Conservation (phyloP, 2,113 vertebrate genomes). For the Columbina picui region DNA sequence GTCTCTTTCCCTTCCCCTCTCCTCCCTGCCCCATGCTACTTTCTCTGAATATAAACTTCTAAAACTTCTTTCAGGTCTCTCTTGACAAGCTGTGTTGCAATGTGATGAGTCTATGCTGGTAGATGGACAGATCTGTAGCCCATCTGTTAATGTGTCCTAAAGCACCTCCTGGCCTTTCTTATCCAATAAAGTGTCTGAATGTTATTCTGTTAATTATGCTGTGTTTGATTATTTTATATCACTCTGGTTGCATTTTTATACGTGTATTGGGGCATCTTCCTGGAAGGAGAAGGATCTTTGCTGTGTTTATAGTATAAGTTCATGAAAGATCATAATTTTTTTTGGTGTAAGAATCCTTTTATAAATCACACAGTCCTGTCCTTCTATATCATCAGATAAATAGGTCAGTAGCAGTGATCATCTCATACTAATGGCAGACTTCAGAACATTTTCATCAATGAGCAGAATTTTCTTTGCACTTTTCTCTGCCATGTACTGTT, state of each 20-base stretch:
- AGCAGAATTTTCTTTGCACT: background rate
- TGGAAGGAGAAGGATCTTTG: background rate
- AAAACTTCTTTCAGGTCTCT: background rate
- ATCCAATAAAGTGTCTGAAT: slow-evolving; percentile 30
- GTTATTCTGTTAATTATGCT: background rate
- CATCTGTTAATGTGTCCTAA: background rate
- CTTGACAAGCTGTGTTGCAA: background rate
- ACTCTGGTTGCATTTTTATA: background rate
- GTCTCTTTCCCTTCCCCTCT: background rate
- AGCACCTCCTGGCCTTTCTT: slow-evolving; percentile 6
- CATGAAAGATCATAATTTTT: background rate
- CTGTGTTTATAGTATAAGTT: background rate
- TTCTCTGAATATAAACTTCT: background rate
- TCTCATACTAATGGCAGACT: background rate
- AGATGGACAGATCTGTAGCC: background rate
- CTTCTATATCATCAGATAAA: background rate
- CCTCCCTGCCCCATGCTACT: background rate
- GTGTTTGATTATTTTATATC: background rate
- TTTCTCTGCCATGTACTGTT: background rate
- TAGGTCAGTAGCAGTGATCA: background rate
- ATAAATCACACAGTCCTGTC: background rate
- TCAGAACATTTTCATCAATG: background rate
- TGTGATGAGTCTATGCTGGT: background rate
- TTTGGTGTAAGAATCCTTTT: background rate
- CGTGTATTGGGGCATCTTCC: background rate